phyloP scores from a whole-genome alignment of 2,797 vertebrate genomes.

The Chiroxiphia lanceolata region DNA sequence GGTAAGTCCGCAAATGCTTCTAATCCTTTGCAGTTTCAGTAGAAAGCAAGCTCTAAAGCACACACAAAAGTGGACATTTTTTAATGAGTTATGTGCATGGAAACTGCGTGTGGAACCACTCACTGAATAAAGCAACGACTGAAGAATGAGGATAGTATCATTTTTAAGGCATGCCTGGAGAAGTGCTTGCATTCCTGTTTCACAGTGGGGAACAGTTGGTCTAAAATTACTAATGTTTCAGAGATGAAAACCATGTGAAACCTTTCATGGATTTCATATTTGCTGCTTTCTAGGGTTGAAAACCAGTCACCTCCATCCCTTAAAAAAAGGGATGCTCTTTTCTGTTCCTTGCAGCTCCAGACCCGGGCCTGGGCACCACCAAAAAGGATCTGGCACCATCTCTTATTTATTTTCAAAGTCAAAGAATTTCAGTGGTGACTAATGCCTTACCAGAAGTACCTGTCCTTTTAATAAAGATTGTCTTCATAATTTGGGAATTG shows the following conservation, averaged over 20 bases:
- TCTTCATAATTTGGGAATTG: neutral
- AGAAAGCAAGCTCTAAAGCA: neutral
- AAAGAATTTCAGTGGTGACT: neutral
- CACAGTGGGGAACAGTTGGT: neutral
- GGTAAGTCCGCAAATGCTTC: neutral
- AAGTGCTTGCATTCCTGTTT: neutral
- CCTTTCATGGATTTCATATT: neutral
- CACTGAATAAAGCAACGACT: neutral
- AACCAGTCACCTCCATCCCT: neutral
- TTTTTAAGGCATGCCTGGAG: neutral
- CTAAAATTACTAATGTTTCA: neutral
- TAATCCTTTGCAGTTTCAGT: neutral
- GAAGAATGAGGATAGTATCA: neutral
- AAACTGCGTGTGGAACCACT: neutral
- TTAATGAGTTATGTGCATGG: neutral
- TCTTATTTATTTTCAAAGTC: neutral
- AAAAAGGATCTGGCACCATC: too few relatives aligned
- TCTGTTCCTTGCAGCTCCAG: neutral
- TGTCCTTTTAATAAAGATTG: neutral
- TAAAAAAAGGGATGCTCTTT: neutral
- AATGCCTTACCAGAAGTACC: neutral
- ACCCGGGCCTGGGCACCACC: too few relatives aligned
- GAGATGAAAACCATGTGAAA: neutral
- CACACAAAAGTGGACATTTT: neutral
- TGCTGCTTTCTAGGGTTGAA: neutral